Percentiles rank a stretch among this genome's conserved stretches.
Conservation (phyloP, 2,797 vertebrate genomes). For the Anniella stebbinsi region DNA sequence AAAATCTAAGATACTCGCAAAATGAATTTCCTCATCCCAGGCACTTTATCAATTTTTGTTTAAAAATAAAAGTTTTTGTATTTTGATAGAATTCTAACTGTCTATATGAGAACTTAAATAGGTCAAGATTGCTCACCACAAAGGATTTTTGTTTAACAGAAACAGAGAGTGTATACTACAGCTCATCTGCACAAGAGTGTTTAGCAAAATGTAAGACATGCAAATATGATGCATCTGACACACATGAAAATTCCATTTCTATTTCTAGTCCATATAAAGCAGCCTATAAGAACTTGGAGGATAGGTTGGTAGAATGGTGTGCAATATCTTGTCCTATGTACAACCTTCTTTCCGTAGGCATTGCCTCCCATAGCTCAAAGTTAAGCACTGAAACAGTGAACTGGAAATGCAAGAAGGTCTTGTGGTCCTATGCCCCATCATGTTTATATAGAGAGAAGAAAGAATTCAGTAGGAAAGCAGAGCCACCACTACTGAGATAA, state of each 20-base stretch:
- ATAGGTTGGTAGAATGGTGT: not conserved
- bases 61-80: not conserved
- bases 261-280: not conserved
- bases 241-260: not conserved
- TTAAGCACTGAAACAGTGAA: not conserved
- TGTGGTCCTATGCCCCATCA: not conserved
- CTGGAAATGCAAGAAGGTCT: not conserved
- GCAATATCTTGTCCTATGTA: too few species aligned
- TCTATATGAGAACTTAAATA: not conserved
- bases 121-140: not conserved
- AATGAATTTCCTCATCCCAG: conserved; percentile 31
- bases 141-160: not conserved
- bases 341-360: not conserved
- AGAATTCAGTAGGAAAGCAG: not conserved
- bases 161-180: not conserved
- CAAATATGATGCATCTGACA: not conserved
- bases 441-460: not conserved
- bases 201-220: not conserved
- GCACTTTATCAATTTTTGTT: not conserved
- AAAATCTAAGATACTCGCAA: conserved; percentile 32
- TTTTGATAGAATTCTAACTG: conserved; percentile 31
- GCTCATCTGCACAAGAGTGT: not conserved
- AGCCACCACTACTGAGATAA: not conserved
- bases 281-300: not conserved
- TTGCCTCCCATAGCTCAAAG: not conserved